A percentile compares a stretch with the other conserved stretches of the same genome.
Evolutionary conservation across 1,140 invertebrate genomes (phyloP).

Genomic region (Eupeodes corollae): DNA sequence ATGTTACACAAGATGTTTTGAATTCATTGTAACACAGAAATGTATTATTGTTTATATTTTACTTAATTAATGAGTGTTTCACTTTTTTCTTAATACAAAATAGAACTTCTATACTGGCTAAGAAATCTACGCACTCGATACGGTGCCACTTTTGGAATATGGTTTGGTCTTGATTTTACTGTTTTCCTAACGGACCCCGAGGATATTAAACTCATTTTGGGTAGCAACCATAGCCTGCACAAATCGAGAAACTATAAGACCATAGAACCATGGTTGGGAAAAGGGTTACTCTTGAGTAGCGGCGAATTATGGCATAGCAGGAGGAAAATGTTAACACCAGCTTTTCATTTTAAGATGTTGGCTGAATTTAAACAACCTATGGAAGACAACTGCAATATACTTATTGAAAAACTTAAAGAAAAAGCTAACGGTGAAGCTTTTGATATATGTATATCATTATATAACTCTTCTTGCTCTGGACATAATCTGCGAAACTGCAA

Average conservation of each 20-base stretch:
- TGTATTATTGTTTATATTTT: too few species aligned
- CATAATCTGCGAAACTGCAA: conserved; percentile 70
- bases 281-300: conserved; percentile 51
- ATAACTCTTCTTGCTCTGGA: conserved; percentile 65
- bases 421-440: conserved; percentile 30
- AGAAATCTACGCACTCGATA: conserved; percentile 18
- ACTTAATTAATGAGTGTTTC: background rate
- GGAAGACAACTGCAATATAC: conserved; percentile 38
- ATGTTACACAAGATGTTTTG: too few species aligned
- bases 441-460: conserved; percentile 57
- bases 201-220: conserved; percentile 41
- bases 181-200: conserved; percentile 29
- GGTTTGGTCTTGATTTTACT: conserved; percentile 32
- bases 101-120: conserved; percentile 20
- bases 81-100: conserved; percentile 1
- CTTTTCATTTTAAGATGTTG: conserved; percentile 83
- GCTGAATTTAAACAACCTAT: conserved; percentile 61
- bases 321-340: conserved; percentile 75
- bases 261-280: conserved; percentile 53
- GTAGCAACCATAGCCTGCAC: conserved; percentile 48
- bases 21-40: too few species aligned
- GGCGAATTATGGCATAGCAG: conserved; percentile 67
- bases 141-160: conserved; percentile 28
- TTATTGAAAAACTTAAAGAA: conserved; percentile 25
- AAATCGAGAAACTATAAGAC: conserved; percentile 39